Conservation (phyloP, 2,113 vertebrate species). For the Chunga burmeisteri region DNA sequence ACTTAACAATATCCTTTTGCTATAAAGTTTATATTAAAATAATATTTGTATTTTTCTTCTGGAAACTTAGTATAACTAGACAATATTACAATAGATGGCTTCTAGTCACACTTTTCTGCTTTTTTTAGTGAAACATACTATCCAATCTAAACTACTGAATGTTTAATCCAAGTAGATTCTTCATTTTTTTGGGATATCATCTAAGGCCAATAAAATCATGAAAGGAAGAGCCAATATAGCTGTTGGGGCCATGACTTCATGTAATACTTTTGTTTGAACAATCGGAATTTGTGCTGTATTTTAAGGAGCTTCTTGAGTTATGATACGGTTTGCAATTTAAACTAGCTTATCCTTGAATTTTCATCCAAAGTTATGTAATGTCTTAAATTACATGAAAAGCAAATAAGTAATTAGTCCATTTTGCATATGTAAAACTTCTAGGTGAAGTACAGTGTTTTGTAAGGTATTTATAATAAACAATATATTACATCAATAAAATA, state of each 20-base stretch:
- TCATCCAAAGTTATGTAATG: neutral
- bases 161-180: neutral
- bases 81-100: neutral
- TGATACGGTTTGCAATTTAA: neutral
- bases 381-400: neutral
- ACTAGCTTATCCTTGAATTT: neutral
- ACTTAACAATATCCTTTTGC: neutral
- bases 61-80: neutral
- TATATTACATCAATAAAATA: neutral
- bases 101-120: neutral
- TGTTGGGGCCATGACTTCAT: neutral
- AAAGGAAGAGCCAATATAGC: neutral
- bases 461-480: neutral
- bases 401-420: neutral
- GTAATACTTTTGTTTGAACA: neutral
- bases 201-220: neutral
- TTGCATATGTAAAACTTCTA: neutral
- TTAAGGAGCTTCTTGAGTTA: neutral
- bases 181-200: neutral
- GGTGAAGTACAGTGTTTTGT: neutral
- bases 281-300: neutral
- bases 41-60: neutral
- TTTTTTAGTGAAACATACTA: neutral
- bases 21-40: neutral
- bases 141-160: neutral